These are phyloP conservation scores for Sinocyclocheilus anophthalmus DNA, from an alignment of 2,113 vertebrate genomes.

Conservation along the genomic window DNA sequence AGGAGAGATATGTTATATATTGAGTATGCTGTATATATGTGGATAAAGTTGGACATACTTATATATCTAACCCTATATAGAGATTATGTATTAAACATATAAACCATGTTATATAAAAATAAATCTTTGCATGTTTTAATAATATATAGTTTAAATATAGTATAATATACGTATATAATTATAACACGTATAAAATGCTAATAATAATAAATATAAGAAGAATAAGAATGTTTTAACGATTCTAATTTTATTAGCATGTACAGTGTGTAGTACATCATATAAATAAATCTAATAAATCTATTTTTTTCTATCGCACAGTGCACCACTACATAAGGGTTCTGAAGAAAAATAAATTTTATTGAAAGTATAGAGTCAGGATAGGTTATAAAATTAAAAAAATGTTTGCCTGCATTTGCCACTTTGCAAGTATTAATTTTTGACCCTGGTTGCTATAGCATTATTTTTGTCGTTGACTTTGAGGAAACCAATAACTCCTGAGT, in stretches of 20 bases:
- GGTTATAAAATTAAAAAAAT: no score
- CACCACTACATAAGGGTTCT: no score
- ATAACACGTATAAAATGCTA: no score
- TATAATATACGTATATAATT: background rate
- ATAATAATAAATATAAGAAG: no score
- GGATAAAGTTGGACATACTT: background rate
- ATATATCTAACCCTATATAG: background rate
- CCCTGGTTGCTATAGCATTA: background rate
- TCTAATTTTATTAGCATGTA: no score
- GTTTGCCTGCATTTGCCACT: background rate
- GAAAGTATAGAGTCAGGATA: no score
- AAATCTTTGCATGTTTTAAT: background rate
- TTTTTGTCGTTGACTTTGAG: background rate
- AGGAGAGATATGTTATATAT: no score
- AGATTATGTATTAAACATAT: background rate
- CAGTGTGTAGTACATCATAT: no score
- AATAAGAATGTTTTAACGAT: no score
- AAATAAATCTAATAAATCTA: no score
- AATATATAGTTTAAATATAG: background rate
- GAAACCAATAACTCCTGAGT: background rate
- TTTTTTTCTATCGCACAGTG: no score
- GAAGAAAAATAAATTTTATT: no score
- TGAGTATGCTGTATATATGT: background rate
- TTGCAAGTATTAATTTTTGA: background rate
- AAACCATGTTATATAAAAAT: background rate